Evolutionary conservation across 2,113 vertebrate species (phyloP).

Genomic region (Pholis gunnellus): DNA sequence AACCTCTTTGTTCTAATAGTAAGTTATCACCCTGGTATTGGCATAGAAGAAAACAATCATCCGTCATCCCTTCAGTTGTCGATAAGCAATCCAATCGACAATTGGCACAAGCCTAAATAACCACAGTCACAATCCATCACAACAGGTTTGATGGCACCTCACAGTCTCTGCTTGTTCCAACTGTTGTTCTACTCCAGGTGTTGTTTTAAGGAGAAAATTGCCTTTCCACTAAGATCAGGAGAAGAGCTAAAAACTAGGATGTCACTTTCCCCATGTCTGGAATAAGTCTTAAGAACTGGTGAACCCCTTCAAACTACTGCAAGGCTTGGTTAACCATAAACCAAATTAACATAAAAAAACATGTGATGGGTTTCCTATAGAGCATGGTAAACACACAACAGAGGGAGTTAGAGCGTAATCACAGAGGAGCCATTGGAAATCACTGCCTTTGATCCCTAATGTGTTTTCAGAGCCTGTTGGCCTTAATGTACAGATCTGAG

Average conservation of each 20-base stretch:
- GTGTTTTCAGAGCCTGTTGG: slow-evolving; percentile 28
- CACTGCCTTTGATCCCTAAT: slow-evolving; percentile 36
- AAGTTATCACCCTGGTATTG: no score
- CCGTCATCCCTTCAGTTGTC: neutral
- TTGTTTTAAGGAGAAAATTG: slow-evolving; percentile 27
- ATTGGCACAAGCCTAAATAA: neutral
- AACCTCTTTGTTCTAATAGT: no score
- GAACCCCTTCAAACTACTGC: slow-evolving; percentile 24
- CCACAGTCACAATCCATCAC: slow-evolving; percentile 16
- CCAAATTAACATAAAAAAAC: slow-evolving; percentile 64
- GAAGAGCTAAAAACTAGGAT: slow-evolving; percentile 27
- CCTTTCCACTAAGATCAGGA: slow-evolving; percentile 67
- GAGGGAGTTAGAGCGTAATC: slow-evolving; percentile 11
- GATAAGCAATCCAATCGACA: neutral
- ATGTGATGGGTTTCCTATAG: slow-evolving; percentile 32
- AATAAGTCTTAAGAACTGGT: slow-evolving; percentile 24
- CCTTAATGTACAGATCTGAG: slow-evolving; percentile 15
- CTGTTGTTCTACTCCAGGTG: slow-evolving; percentile 58
- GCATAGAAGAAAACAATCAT: no score
- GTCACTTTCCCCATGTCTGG: slow-evolving; percentile 36
- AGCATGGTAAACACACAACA: slow-evolving; percentile 40
- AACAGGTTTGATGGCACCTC: slow-evolving; percentile 31
- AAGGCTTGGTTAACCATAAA: slow-evolving; percentile 56
- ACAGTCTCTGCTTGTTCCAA: slow-evolving; percentile 5
- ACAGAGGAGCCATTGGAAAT: slow-evolving; percentile 35